Base-by-base conservation (phyloP, 2,113 vertebrate species). In the Lophura nycthemera region DNA sequence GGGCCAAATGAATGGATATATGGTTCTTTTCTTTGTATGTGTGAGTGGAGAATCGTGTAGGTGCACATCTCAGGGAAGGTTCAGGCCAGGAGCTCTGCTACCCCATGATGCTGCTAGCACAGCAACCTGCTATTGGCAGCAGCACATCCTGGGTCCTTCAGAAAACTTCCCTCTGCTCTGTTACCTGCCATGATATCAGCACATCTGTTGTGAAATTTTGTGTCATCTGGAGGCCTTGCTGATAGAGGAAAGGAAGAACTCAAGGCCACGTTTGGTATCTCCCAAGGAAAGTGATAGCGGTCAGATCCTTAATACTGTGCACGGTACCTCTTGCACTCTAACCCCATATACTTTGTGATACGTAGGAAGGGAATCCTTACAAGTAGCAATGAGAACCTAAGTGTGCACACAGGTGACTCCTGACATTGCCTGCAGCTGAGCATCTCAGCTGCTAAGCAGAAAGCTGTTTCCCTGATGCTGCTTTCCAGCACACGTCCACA, bases 181-280 rank as follows among this genome's bases (percentile, higher is more conserved):
- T 34, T 63, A 69, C 34, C 34, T 67, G 10, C 47, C 16, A 14
- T 5, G 11, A 1, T 52, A 30, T 48, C 22, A 30, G 17, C 7
- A 2, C 14, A 2, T 7, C 43, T 59, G 17, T 17, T 24, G 9
- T 40, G 43, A 17, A 9, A 6, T 52, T 27, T 66, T 34, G 10
- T 60, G 38, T 20, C 43, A n/a, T 14, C 60, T 40, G 75, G 63
- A 77, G 75, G 48, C 48, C 70, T 66, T 70, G 67, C 67, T 84
- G 45, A 24, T 2, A 57, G 63, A 56, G 22, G 38, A 43, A 43
- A 74, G 50, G n/a, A 17, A 45, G 14, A 20, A 61, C 17, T 14
- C 9, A 9, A 36, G 19, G 36, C 20, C 25, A 1, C 7, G 36
- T 24, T 63, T 8, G 10, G 3, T 8, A 0, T 57, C 34, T 75